Conservation (phyloP, 2,113 vertebrate species). For the Todiramphus saurophagus region DNA sequence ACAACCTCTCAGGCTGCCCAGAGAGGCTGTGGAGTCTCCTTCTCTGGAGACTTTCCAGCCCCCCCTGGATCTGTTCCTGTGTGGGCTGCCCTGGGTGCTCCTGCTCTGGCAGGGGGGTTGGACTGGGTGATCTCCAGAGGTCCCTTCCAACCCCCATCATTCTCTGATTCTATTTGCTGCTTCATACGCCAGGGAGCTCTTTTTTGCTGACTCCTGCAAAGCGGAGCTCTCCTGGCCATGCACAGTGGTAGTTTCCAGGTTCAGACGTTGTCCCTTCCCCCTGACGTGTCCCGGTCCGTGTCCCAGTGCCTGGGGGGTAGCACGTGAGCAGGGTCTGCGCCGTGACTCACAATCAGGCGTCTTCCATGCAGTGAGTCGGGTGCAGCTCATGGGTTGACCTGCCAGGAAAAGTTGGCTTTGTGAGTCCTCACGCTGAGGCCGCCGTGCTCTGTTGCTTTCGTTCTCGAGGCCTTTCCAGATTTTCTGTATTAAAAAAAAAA, state of each 20-base stretch:
- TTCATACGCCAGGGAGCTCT: background rate
- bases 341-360: background rate
- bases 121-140: too few relatives aligned
- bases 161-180: too few relatives aligned
- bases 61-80: too few relatives aligned
- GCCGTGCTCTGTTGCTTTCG: fast-evolving
- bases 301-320: background rate
- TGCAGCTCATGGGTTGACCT: background rate
- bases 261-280: too few relatives aligned
- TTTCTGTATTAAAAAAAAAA: background rate
- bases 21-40: too few relatives aligned
- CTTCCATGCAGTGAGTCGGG: background rate
- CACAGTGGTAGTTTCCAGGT: background rate
- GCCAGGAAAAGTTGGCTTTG: background rate
- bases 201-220: fast-evolving
- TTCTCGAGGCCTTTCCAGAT: background rate
- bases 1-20: too few relatives aligned
- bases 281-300: background rate
- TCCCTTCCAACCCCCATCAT: too few relatives aligned
- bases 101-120: too few relatives aligned
- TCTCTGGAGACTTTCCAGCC: too few relatives aligned
- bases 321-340: background rate
- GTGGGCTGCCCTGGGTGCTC: too few relatives aligned
- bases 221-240: background rate
- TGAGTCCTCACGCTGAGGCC: background rate